Evolutionary conservation across 1,140 invertebrate genomes (phyloP), one percentile per base, ranked within the genome.

Genomic region (Zaprionus vittiger): DNA sequence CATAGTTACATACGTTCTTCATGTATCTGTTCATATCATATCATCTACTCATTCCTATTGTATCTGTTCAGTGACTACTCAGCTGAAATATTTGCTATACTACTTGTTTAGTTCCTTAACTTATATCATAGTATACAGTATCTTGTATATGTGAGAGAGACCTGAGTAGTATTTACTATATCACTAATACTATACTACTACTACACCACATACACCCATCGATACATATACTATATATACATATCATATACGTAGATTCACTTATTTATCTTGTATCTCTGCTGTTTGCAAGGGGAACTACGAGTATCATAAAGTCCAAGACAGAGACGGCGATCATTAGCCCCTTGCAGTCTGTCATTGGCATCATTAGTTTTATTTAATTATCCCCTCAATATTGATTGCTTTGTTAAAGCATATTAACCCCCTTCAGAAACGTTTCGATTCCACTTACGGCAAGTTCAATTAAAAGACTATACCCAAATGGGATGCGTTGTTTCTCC

Each of bases 291-390:
- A 7, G 1, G 26, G 34, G n/a, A 57, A 44, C 24, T 47, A 52
- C 4, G 24, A 26, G 5, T 31, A 7, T 57, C 31, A 56, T 44
- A 62, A 26, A 62, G 24, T 26, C 49, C 49, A 73, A 64, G 60
- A 22, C 62, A 0, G 52, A 41, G 52, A 7, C n/a, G 41, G n/a
- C n/a, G n/a, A 57, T 85, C 84, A 89, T 89, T 89, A 89, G 79
- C 73, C 59, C 37, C 68, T 72, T 74, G 57, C 57, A 47, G 74
- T 57, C 83, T 91, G 87, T 91, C 87, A 91, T 57, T 91, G 87
- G 81, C 62, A 91, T 91, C 87, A 91, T 91, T 91, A 91, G 87
- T 91, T 91, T 91, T 91, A 91, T 91, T 91, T 91, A 91, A 91
- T 91, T 91, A 91, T 91, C 68, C 55, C 83, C 70, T 77, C 76